A percentile compares a stretch with the other conserved stretches of the same genome.
Evolutionary conservation across 2,888 invertebrate genomes (phyloP).

Genomic region (Phalera bucephala): DNA sequence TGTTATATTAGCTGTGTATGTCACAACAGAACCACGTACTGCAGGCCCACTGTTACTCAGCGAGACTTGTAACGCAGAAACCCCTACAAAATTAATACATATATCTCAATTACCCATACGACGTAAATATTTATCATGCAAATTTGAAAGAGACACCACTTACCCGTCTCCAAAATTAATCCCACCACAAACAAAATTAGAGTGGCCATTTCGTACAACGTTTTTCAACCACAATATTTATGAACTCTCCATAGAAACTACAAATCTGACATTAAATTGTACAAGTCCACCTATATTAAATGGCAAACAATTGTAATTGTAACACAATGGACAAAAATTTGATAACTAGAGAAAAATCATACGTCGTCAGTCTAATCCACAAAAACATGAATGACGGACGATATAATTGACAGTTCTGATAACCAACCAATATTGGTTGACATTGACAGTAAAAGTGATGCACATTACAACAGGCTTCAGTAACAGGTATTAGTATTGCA

Average conservation of each 20-base stretch:
- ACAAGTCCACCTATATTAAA: no score
- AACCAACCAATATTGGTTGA: no score
- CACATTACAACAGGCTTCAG: no score
- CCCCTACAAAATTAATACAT: slow-evolving; percentile 39
- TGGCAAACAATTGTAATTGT: no score
- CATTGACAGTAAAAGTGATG: no score
- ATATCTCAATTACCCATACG: no score
- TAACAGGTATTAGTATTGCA: no score
- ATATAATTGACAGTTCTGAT: no score
- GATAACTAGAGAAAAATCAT: neutral
- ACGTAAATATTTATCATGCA: neutral
- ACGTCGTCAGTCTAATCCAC: no score
- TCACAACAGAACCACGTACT: slow-evolving; percentile 88
- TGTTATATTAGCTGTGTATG: slow-evolving; percentile 84
- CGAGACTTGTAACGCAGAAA: slow-evolving; percentile 58
- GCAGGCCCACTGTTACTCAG: slow-evolving; percentile 86
- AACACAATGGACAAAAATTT: no score
- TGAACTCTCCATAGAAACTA: neutral
- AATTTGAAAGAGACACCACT: slow-evolving; percentile 5
- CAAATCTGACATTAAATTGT: no score
- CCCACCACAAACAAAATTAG: slow-evolving; percentile 48
- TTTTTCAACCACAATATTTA: neutral
- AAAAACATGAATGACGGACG: no score
- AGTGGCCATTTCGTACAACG: slow-evolving; percentile 44
- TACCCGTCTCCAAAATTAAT: slow-evolving; percentile 49